A percentile compares a stretch with the other conserved stretches of the same genome.
phyloP scores from a whole-genome alignment of 1,140 invertebrate genomes.

The Nephila pilipes region DNA sequence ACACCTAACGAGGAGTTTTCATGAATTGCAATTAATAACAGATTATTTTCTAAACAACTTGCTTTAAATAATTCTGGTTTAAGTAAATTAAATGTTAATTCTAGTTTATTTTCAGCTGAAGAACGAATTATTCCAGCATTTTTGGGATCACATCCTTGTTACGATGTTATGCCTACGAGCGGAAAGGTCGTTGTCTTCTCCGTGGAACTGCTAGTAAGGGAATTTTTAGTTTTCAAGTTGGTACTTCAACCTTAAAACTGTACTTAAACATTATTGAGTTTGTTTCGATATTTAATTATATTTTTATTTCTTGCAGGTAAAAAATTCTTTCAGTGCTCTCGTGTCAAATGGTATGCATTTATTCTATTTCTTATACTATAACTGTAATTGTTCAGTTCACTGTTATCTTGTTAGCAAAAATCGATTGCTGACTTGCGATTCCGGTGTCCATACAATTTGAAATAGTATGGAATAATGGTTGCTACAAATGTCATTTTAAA shows the following conservation, averaged over 20 bases:
- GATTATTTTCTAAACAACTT: no score
- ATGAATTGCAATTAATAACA: no score
- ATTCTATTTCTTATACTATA: neutral
- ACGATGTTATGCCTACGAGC: slow-evolving; percentile 67
- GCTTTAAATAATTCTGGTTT: no score
- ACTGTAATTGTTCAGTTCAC: no score
- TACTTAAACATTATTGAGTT: neutral
- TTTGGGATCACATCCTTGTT: slow-evolving; percentile 28
- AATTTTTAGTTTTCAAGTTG: neutral
- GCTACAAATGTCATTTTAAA: no score
- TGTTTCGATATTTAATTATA: neutral
- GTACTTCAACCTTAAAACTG: neutral
- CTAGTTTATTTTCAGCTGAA: slow-evolving; percentile 54
- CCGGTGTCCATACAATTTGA: no score
- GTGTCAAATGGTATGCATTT: slow-evolving; percentile 66
- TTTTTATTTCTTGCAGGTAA: slow-evolving; percentile 51
- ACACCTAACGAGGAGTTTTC: no score
- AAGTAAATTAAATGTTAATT: no score
- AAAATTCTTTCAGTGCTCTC: slow-evolving; percentile 70
- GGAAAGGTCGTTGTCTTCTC: slow-evolving; percentile 66
- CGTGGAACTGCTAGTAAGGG: slow-evolving; percentile 55
- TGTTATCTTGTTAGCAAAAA: no score
- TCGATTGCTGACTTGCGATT: no score
- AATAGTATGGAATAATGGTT: no score
- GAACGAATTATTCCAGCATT: slow-evolving; percentile 63